Conservation (phyloP, 2,797 vertebrate genomes). For the Sebastes jordani region DNA sequence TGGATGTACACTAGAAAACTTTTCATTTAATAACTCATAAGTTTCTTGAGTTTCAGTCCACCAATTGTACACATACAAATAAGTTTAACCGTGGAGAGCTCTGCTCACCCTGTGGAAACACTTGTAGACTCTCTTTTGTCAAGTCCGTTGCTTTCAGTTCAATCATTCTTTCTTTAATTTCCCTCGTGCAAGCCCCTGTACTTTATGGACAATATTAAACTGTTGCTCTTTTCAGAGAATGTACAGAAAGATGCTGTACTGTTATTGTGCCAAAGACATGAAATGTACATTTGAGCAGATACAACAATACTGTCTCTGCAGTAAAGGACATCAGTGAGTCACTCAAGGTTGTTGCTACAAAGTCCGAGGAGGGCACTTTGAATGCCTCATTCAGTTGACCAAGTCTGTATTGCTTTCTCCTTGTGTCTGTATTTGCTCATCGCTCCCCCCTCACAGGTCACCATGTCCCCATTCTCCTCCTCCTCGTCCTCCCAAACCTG, state of each 20-base stretch:
- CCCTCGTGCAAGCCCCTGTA: background rate
- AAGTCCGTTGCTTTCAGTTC: background rate
- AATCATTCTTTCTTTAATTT: background rate
- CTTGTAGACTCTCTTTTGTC: background rate
- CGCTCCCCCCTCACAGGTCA: constrained; percentile 44
- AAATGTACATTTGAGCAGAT: background rate
- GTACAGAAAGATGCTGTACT: background rate
- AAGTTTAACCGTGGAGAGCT: background rate
- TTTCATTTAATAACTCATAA: background rate
- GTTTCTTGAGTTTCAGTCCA: background rate
- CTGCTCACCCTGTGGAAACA: background rate
- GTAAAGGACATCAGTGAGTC: constrained; percentile 39
- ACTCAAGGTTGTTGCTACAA: constrained; percentile 53
- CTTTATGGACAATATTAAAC: background rate
- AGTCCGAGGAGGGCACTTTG: constrained; percentile 23
- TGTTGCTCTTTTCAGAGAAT: background rate
- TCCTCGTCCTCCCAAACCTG: constrained; percentile 70
- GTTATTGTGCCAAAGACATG: background rate
- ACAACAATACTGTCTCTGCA: background rate
- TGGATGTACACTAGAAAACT: background rate
- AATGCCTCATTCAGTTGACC: constrained; percentile 50
- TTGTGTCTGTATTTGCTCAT: constrained; percentile 26
- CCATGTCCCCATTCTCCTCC: constrained; percentile 62
- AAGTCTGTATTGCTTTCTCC: constrained; percentile 29
- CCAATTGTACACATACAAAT: background rate